Percentiles rank a stretch among this genome's conserved stretches.
Conservation (phyloP, 1,140 invertebrate species). For the Cataglyphis hispanica region DNA sequence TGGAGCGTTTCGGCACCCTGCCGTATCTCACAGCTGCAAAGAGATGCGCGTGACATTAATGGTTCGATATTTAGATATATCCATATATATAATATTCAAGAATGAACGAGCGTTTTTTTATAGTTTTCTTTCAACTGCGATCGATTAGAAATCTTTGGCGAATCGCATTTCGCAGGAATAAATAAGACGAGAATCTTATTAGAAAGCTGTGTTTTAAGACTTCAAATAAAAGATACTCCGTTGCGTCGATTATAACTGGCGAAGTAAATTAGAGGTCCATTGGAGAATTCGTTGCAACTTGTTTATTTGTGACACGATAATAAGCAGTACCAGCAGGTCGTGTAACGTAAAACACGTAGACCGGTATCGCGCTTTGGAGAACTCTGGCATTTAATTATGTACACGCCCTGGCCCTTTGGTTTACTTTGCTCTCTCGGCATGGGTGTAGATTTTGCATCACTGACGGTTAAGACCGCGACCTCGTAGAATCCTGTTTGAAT, state of each 20-base stretch:
- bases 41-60: constrained; percentile 24
- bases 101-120: too few species aligned
- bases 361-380: constrained; percentile 70
- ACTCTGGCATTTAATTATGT: constrained; percentile 84
- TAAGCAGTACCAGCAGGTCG: constrained; percentile 41
- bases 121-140: background rate
- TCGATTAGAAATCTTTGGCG: background rate
- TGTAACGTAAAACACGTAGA: constrained; percentile 67
- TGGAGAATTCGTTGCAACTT: constrained; percentile 73
- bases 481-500: constrained; percentile 48
- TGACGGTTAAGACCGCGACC: constrained; percentile 32
- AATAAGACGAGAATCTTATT: background rate
- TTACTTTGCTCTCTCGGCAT: constrained; percentile 75
- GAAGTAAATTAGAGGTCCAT: background rate
- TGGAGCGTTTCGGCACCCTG: constrained; percentile 96
- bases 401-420: constrained; percentile 79
- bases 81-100: too few species aligned
- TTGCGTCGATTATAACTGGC: constrained; percentile 21
- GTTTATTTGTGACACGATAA: constrained; percentile 61
- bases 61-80: too few species aligned
- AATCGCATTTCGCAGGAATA: background rate
- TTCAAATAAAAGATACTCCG: constrained; percentile 19
- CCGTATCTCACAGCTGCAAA: constrained; percentile 97
- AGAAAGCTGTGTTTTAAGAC: constrained; percentile 1
- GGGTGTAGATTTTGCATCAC: constrained; percentile 57